Evolutionary conservation across 2,797 vertebrate species (phyloP).

Genomic region (Eulemur albifrons): DNA sequence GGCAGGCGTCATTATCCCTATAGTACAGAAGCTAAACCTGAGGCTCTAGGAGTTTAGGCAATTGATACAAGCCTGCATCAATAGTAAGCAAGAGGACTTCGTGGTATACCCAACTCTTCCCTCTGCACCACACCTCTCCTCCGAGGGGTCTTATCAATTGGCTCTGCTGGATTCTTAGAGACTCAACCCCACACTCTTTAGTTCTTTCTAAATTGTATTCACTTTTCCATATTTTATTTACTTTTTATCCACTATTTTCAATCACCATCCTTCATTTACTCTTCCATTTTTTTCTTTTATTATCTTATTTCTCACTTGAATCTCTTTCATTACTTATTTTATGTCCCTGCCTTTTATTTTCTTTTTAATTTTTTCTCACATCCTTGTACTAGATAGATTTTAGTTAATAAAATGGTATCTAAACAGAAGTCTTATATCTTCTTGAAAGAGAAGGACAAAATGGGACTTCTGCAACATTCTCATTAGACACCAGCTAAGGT

Average conservation of each 20-base stretch:
- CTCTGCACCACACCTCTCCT: not conserved
- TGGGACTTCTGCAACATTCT: not conserved
- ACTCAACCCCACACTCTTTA: not conserved
- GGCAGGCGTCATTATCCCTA: not conserved
- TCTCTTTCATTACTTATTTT: not conserved
- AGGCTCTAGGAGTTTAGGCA: not conserved
- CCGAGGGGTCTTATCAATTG: not conserved
- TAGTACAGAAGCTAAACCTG: not conserved
- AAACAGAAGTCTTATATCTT: not conserved
- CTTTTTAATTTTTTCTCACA: not conserved
- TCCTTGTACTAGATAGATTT: not conserved
- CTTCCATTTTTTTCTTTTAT: not conserved
- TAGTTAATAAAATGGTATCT: not conserved
- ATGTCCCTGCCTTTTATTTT: not conserved
- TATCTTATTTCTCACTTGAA: not conserved
- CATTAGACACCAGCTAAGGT: not conserved
- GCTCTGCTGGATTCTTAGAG: not conserved
- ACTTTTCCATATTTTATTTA: not conserved
- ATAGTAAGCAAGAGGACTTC: not conserved
- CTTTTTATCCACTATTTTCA: not conserved
- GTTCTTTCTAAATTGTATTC: not conserved
- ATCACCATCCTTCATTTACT: not conserved
- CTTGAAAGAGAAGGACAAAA: not conserved
- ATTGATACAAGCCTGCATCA: too few species aligned
- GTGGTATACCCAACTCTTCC: rapidly evolving